Conservation (phyloP, 2,888 invertebrate species). For the Neuroscelio doddi region DNA sequence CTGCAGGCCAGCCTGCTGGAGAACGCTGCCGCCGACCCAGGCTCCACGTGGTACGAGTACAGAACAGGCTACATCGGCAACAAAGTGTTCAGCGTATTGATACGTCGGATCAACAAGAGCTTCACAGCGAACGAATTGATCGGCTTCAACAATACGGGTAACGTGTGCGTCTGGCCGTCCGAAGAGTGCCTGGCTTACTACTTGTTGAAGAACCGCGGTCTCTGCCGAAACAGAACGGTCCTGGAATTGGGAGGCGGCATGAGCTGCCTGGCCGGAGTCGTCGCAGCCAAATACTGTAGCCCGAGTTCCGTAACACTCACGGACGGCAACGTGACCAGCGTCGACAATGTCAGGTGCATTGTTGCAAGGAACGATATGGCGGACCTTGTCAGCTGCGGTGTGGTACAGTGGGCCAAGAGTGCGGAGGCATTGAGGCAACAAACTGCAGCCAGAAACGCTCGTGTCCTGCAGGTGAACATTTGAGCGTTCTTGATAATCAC, state of each 20-base stretch:
- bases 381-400: constrained; percentile 72
- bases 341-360: constrained; percentile 81
- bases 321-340: constrained; percentile 85
- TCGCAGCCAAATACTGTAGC: constrained; percentile 79
- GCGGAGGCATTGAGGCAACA: constrained; percentile 60
- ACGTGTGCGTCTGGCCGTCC: constrained; percentile 86
- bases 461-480: constrained; percentile 62
- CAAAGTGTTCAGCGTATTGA: constrained; percentile 74
- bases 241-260: constrained; percentile 89
- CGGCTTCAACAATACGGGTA: constrained; percentile 89
- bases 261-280: constrained; percentile 86
- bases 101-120: constrained; percentile 76
- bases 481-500: too few species aligned
- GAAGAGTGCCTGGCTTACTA: constrained; percentile 84
- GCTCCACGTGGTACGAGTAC: constrained; percentile 77
- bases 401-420: constrained; percentile 67
- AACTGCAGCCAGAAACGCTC: constrained; percentile 49
- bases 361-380: constrained; percentile 78
- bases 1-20: constrained; percentile 58
- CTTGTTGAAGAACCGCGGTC: constrained; percentile 77
- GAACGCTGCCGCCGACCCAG: constrained; percentile 55
- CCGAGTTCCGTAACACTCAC: constrained; percentile 80
- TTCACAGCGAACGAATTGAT: constrained; percentile 82
- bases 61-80: constrained; percentile 72
- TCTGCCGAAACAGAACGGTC: constrained; percentile 80